Conservation (phyloP, 2,888 invertebrate species). For the Lathronympha strigana region DNA sequence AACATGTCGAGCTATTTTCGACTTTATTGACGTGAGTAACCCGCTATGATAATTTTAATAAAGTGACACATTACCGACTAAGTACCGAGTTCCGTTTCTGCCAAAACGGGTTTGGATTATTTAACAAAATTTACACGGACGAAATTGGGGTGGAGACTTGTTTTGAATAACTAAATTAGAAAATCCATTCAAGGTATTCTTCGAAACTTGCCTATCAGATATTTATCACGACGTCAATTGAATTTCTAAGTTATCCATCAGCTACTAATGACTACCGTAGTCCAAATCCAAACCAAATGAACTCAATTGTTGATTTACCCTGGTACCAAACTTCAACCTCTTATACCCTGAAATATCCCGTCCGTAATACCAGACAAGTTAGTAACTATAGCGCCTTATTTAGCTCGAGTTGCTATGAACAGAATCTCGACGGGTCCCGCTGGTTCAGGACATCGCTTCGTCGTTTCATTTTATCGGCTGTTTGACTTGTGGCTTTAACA, state of each 20-base stretch:
- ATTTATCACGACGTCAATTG: slow-evolving; percentile 18
- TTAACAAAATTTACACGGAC: too few relatives aligned
- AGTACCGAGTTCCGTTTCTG: too few relatives aligned
- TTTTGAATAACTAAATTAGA: background rate
- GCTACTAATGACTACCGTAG: slow-evolving; percentile 11
- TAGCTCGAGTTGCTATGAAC: slow-evolving; percentile 38
- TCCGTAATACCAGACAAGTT: slow-evolving; percentile 1
- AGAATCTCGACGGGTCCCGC: slow-evolving; percentile 49
- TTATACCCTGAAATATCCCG: background rate
- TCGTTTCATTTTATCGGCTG: slow-evolving; percentile 55
- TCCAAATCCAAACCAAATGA: slow-evolving; percentile 7
- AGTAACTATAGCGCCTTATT: slow-evolving; percentile 17
- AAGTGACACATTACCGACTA: too few relatives aligned
- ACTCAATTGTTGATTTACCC: slow-evolving; percentile 18
- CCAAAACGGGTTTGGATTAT: too few relatives aligned
- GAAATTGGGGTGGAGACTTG: too few relatives aligned
- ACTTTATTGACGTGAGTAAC: too few relatives aligned
- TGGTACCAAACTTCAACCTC: slow-evolving; percentile 1
- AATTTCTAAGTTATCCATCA: slow-evolving; percentile 32
- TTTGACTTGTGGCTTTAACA: slow-evolving; percentile 61
- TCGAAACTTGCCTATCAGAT: slow-evolving; percentile 6
- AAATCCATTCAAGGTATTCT: slow-evolving; percentile 4
- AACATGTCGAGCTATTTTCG: too few relatives aligned
- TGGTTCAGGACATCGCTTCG: slow-evolving; percentile 48
- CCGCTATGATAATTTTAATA: too few relatives aligned